A percentile compares a stretch with the other conserved stretches of the same genome.
Evolutionary conservation across 2,797 vertebrate species (phyloP).

Genomic region (Pseudochirops corinnae): DNA sequence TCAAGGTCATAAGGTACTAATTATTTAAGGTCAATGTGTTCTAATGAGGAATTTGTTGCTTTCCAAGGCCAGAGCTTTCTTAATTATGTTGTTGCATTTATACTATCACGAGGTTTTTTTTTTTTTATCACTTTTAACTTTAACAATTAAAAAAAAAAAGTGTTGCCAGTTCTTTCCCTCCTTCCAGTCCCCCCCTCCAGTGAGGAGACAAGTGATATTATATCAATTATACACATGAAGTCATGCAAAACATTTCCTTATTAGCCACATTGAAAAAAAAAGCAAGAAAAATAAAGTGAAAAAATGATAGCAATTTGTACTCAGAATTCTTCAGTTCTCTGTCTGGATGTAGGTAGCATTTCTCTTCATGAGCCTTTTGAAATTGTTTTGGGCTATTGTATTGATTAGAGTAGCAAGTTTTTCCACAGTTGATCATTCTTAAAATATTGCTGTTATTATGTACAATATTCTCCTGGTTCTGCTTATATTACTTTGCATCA

Average conservation of each 20-base stretch:
- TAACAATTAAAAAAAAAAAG: not conserved
- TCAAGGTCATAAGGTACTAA: slow-evolving; percentile 34
- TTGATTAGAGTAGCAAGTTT: not conserved
- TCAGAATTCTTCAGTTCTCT: too few species aligned
- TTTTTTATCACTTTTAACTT: not conserved
- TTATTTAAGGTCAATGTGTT: slow-evolving; percentile 19
- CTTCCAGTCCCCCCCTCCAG: too few species aligned
- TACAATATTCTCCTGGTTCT: not conserved
- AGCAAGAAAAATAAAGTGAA: not conserved
- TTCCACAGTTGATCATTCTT: too few species aligned
- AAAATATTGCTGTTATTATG: not conserved
- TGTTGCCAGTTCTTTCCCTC: not conserved
- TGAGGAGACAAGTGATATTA: not conserved
- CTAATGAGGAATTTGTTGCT: not conserved
- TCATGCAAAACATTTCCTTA: not conserved
- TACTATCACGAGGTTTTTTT: not conserved
- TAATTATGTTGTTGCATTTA: not conserved
- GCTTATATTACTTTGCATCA: not conserved
- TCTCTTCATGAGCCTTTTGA: too few species aligned
- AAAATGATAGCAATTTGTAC: not conserved
- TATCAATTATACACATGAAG: not conserved
- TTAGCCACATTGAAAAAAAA: not conserved
- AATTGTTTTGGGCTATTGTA: not conserved
- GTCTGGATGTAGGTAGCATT: too few species aligned
- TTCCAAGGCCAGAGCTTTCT: not conserved